Evolutionary conservation across 2,797 vertebrate genomes (phyloP), one percentile per base, ranked within the genome.

Genomic region (Lutjanus argentimaculatus): DNA sequence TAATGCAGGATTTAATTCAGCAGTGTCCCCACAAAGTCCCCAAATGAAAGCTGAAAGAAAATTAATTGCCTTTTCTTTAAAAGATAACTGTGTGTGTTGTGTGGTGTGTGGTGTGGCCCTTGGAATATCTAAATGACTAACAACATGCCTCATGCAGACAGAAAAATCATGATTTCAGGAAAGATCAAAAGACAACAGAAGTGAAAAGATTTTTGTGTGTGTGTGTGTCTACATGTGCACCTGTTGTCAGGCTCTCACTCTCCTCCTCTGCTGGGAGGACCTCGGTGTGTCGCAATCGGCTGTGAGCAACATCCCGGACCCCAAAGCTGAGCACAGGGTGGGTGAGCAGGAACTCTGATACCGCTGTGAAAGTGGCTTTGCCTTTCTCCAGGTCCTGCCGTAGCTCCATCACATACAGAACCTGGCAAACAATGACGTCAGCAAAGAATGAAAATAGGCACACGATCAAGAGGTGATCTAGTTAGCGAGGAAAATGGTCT

Each of bases 391-490:
- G 95, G 90, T 99, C 98, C 95, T 99, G 99, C 30, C 96, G 94
- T 64, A 99, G 94, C 92, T 99, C 98, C 98, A 99, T 99, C 89
- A 99, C 98, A 2, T 99, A 99, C n/a, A 99, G 95, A 22, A 99
- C 99, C 99, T 99, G 89, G 19, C 1, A 56, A 46, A 80, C 36
- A 70, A 36, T 2, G 11, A 66, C 43, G 77, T 13, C 6, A 75
- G 42, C 46, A 11, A 8, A 42, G 22, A 1, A 58, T 67, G 40
- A 82, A 16, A 43, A 12, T 19, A 36, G 16, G 9, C 0, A 14
- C 15, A 14, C 15, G 17, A 48, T 22, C 3, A 52, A 36, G 14
- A 40, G 11, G 16, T 10, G 14, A 53, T 1, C 15, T 14, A 15
- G 25, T 10, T 4, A 10, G n/a, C 16, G 15, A 17, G 16, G 40